These are phyloP conservation scores for Clunio marinus DNA, from an alignment of 2,888 invertebrate species.

Conservation along the genomic window DNA sequence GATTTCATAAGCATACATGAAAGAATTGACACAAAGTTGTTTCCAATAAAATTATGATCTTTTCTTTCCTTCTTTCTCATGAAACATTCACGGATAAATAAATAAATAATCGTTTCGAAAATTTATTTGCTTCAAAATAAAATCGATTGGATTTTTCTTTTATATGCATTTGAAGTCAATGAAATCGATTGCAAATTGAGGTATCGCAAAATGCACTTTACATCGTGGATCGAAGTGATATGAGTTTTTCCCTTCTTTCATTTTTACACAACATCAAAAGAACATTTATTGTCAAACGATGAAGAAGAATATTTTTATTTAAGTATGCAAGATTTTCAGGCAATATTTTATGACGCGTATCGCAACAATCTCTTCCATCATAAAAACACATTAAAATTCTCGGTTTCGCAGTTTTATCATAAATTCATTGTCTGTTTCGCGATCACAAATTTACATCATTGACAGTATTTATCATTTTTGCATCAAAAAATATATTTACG, in stretches of 20 bases:
- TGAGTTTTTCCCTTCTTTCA: not conserved
- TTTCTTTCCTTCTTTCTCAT: too few species aligned
- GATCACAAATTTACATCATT: not conserved
- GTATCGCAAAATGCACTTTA: not conserved
- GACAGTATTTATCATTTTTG: conserved; percentile 13
- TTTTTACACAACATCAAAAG: not conserved
- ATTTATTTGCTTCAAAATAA: not conserved
- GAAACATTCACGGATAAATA: too few species aligned
- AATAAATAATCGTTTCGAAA: too few species aligned
- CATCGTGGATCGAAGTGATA: not conserved
- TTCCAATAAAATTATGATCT: too few species aligned
- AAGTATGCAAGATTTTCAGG: not conserved
- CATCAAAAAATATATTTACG: not conserved
- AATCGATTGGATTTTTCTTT: conserved; percentile 13
- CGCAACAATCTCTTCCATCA: conserved; percentile 28
- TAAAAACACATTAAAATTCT: conserved; percentile 22
- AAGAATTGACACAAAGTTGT: too few species aligned
- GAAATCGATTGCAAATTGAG: conserved; percentile 14
- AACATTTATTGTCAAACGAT: conserved; percentile 8
- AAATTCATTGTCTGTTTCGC: conserved; percentile 17
- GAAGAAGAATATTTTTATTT: conserved; percentile 13
- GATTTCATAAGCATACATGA: too few species aligned
- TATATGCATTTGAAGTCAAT: not conserved
- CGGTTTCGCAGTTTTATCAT: not conserved
- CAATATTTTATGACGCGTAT: conserved; percentile 24